A percentile compares a stretch with the other conserved stretches of the same genome.
Evolutionary conservation across 35 echinoderm and acorn worm genomes (phyloP).

Genomic region (Lytechinus variegatus): DNA sequence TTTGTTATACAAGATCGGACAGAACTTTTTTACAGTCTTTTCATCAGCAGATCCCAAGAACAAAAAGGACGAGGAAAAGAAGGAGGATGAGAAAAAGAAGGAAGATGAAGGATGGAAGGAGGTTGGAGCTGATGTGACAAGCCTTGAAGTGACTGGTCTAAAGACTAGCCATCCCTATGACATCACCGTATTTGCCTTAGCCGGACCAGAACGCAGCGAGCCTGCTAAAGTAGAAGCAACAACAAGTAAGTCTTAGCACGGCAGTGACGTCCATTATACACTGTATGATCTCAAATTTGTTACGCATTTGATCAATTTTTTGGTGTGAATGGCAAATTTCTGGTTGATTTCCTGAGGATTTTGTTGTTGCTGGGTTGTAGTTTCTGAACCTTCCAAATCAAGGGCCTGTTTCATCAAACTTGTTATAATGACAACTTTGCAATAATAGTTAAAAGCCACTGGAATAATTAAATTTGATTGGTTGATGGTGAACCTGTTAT

Average conservation of each 20-base stretch:
- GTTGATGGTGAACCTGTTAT: too few species aligned
- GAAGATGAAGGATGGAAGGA: constrained; percentile 29
- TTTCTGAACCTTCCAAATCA: too few species aligned
- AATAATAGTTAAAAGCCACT: too few species aligned
- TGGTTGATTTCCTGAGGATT: too few species aligned
- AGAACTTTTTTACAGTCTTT: background rate
- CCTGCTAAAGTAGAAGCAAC: constrained; percentile 32
- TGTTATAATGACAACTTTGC: too few species aligned
- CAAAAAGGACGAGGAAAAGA: background rate
- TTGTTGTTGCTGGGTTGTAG: too few species aligned
- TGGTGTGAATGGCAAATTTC: too few species aligned
- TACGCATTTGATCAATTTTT: background rate
- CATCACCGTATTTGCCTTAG: constrained; percentile 59
- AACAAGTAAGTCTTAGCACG: constrained; percentile 60
- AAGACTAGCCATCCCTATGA: constrained; percentile 50
- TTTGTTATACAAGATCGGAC: too few species aligned
- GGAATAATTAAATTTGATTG: too few species aligned
- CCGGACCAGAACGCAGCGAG: constrained; percentile 65
- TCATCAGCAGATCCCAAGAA: background rate
- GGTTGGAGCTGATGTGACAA: constrained; percentile 55
- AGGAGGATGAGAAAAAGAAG: constrained; percentile 18
- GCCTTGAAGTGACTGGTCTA: constrained; percentile 58
- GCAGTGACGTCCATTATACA: background rate
- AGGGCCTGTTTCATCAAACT: too few species aligned
- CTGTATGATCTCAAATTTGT: background rate